Evolutionary conservation across 2,113 vertebrate genomes (phyloP).

Genomic region (Carollia perspicillata): DNA sequence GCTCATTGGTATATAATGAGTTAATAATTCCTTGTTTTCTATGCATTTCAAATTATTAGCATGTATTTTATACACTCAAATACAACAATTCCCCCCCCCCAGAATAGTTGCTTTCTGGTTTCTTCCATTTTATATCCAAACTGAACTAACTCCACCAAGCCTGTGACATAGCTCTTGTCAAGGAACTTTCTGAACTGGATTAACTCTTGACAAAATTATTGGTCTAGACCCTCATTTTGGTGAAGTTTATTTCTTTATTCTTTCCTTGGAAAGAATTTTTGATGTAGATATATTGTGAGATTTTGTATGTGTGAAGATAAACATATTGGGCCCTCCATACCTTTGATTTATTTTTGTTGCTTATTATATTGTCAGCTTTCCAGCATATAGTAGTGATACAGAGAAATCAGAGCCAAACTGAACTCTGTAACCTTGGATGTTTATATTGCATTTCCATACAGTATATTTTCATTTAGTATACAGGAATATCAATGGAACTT

Average conservation of each 20-base stretch:
- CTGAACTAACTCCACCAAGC: background rate
- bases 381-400: background rate
- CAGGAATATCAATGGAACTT: background rate
- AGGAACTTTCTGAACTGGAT: background rate
- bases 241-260: background rate
- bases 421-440: background rate
- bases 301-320: background rate
- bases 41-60: background rate
- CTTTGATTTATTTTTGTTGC: background rate
- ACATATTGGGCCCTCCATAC: background rate
- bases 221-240: background rate
- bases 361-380: background rate
- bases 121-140: background rate
- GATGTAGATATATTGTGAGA: background rate
- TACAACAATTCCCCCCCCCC: background rate
- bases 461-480: background rate
- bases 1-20: background rate
- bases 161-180: background rate
- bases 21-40: background rate
- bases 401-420: background rate
- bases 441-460: background rate
- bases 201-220: background rate
- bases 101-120: background rate
- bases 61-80: background rate
- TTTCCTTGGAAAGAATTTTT: background rate